Percentiles rank a stretch among this genome's conserved stretches.
phyloP scores from a whole-genome alignment of 2,113 vertebrate genomes.

The Lycaon pictus region DNA sequence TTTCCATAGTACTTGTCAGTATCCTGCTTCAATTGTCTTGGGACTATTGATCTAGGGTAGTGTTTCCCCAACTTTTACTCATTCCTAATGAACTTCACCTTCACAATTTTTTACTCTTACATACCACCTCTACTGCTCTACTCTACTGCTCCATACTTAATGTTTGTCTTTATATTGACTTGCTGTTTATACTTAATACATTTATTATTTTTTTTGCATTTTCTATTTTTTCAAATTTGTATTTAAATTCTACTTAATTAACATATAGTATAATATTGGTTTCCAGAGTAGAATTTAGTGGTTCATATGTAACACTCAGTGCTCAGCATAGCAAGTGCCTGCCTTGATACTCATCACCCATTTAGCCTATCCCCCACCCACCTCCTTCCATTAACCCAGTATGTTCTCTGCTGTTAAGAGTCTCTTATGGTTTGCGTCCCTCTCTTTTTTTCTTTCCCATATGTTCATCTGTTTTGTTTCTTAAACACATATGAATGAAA shows the following conservation, averaged over 20 bases:
- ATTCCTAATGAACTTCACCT: neutral
- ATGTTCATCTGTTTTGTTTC: neutral
- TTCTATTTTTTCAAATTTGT: neutral
- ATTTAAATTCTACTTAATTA: neutral
- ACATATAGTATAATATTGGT: neutral
- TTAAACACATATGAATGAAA: neutral
- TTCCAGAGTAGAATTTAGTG: neutral
- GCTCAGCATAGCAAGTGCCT: neutral
- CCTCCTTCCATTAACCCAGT: neutral
- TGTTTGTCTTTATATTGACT: neutral
- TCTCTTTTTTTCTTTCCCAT: neutral
- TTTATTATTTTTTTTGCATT: neutral
- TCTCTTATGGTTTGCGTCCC: neutral
- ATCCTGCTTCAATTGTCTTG: neutral
- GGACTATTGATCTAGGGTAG: neutral
- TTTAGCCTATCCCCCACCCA: neutral
- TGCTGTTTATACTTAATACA: neutral
- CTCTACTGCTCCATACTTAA: neutral
- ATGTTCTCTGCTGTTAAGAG: neutral
- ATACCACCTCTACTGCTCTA: neutral
- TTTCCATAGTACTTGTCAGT: constrained; percentile 2
- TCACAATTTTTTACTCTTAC: neutral
- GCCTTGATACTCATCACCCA: neutral
- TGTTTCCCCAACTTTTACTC: neutral
- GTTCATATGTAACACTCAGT: neutral